Conservation (phyloP, 2,888 invertebrate genomes). For the Dynastes hyllus region DNA sequence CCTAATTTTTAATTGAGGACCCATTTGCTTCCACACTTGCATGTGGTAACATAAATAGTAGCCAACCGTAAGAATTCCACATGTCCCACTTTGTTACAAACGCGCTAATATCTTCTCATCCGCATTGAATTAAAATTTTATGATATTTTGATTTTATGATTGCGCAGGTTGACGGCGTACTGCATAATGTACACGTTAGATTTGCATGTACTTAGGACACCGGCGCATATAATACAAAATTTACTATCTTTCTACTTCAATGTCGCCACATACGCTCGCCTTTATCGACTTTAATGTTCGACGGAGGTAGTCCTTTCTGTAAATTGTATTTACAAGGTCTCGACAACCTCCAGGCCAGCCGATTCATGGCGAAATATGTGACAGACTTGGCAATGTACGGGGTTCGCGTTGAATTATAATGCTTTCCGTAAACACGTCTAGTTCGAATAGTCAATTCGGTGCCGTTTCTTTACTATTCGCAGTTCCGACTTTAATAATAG, state of each 20-base stretch:
- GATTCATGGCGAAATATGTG: slow-evolving; percentile 52
- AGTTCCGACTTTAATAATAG: slow-evolving; percentile 6
- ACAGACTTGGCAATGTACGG: slow-evolving; percentile 52
- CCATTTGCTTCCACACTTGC: too few relatives aligned
- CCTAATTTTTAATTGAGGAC: too few relatives aligned
- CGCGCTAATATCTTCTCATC: too few relatives aligned
- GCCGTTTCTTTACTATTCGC: too few relatives aligned
- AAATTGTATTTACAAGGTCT: slow-evolving; percentile 51
- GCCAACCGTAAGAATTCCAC: too few relatives aligned
- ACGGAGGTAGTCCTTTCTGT: slow-evolving; percentile 43
- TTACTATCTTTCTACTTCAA: slow-evolving; percentile 13
- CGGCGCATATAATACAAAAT: slow-evolving; percentile 8
- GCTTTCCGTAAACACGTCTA: slow-evolving; percentile 52
- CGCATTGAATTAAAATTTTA: too few relatives aligned
- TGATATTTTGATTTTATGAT: too few relatives aligned
- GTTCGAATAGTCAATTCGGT: slow-evolving; percentile 15
- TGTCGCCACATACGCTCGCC: slow-evolving; percentile 18
- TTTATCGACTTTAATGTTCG: slow-evolving; percentile 23
- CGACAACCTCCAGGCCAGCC: slow-evolving; percentile 44
- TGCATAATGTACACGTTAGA: neutral
- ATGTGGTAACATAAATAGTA: too few relatives aligned
- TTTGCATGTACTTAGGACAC: slow-evolving; percentile 2
- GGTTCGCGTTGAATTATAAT: slow-evolving; percentile 52
- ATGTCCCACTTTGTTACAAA: too few relatives aligned
- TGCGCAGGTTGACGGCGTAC: neutral